Evolutionary conservation across 2,888 invertebrate genomes (phyloP).

Genomic region (Augiades crinisus): DNA sequence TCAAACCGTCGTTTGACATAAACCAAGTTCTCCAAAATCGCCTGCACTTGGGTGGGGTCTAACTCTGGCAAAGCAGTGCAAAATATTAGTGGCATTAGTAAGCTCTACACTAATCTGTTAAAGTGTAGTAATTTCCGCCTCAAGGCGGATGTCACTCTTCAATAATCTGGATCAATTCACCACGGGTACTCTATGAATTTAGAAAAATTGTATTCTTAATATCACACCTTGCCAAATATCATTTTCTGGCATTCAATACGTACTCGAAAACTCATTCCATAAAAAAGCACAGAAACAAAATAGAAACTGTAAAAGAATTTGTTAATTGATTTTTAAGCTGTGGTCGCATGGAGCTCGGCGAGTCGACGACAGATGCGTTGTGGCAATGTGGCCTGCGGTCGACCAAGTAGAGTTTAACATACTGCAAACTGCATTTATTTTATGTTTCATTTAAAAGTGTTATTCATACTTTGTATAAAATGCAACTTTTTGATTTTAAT

Average conservation of each 20-base stretch:
- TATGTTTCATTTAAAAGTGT: neutral
- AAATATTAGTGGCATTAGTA: slow-evolving; percentile 49
- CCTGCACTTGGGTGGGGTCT: slow-evolving; percentile 69
- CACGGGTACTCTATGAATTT: no score
- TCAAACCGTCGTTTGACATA: slow-evolving; percentile 61
- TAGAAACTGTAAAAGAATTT: slow-evolving; percentile 7
- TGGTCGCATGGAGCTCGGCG: slow-evolving; percentile 47
- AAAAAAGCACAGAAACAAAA: no score
- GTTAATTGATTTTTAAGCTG: slow-evolving; percentile 54
- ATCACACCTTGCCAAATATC: no score
- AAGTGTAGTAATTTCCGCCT: slow-evolving; percentile 6
- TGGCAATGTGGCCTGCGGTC: slow-evolving; percentile 56
- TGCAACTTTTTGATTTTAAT: no score
- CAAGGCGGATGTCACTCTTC: neutral
- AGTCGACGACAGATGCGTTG: slow-evolving; percentile 54
- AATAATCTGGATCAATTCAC: neutral
- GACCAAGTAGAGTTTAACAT: slow-evolving; percentile 30
- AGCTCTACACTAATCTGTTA: slow-evolving; percentile 37
- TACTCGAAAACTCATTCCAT: no score
- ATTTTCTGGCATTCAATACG: no score
- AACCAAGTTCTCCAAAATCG: slow-evolving; percentile 66
- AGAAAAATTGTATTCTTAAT: no score
- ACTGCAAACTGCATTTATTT: neutral
- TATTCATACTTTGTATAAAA: neutral
- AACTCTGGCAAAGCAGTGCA: slow-evolving; percentile 65